Base-by-base conservation (phyloP, 2,797 vertebrate genomes). In the Tenualosa ilisha region DNA sequence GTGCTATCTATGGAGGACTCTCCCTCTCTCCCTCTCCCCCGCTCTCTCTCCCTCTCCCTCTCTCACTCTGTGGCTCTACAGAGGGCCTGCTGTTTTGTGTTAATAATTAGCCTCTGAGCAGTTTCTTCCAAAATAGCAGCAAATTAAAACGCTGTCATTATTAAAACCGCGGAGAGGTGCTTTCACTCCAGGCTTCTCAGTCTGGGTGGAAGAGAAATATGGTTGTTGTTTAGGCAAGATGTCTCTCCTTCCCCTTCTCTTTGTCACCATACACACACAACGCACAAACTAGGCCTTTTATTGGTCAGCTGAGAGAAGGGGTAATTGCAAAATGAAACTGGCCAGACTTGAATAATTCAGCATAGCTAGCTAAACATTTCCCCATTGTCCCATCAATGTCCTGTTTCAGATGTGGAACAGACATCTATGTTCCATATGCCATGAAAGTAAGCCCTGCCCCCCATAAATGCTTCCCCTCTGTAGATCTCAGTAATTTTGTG, bases 91-190 rank as follows among this genome's bases (percentile, higher is more conserved):
- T 63, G 59, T 63, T 63, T 63, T 63, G 59, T 24, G 59, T 84
- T 86, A 54, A 85, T 81, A 84, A 86, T 86, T 86, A 85, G 85
- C 81, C 88, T 89, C 72, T 81, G 83, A 89, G 86, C 87, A 84
- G 84, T 88, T 86, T 86, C 85, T 81, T 85, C 43, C 40, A 85
- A 86, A 89, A 88, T 86, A 86, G 86, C 85, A 87, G 82, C 85
- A 89, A 86, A 89, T 88, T 85, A 89, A 89, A 88, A 86, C 83
- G 82, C 85, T 85, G 87, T 89, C 88, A 88, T 89, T 88, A 88
- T 79, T 54, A 72, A 84, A 68, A 84, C 84, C 82, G 75, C 84
- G 72, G 85, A 88, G 85, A 83, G 83, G 85, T 15, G 84, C 83
- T 9, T 65, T 88, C 85, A 85, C 88, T 87, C 86, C 53, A 84